phyloP scores from a whole-genome alignment of 2,113 vertebrate species.

The Syngnathus floridae region DNA sequence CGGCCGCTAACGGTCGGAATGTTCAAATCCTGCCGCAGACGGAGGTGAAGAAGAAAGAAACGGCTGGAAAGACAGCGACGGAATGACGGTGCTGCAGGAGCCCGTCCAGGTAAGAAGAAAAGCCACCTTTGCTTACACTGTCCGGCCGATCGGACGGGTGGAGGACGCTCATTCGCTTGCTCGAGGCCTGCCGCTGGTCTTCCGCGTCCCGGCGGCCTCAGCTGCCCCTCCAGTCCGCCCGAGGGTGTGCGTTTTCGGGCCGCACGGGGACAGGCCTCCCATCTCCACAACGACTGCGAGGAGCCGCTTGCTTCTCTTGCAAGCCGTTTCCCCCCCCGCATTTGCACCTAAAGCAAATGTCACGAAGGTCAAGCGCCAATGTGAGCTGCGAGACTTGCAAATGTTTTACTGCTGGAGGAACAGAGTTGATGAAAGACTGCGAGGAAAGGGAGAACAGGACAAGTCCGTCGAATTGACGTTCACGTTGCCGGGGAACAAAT shows the following conservation, averaged over 20 bases:
- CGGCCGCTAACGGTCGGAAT: slow-evolving; percentile 69
- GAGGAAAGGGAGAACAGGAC: background rate
- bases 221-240: slow-evolving; percentile 18
- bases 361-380: background rate
- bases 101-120: slow-evolving; percentile 69
- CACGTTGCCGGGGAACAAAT: background rate
- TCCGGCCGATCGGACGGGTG: slow-evolving; percentile 5
- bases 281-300: background rate
- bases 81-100: slow-evolving; percentile 78
- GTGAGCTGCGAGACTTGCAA: background rate
- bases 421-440: background rate
- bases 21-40: slow-evolving; percentile 66
- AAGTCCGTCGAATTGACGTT: background rate
- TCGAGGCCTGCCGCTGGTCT: background rate
- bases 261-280: slow-evolving; percentile 25
- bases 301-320: no score
- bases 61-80: slow-evolving; percentile 35
- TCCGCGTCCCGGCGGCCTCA: slow-evolving; percentile 41
- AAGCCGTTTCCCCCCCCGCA: background rate
- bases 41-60: slow-evolving; percentile 53
- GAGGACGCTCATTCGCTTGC: background rate
- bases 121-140: background rate
- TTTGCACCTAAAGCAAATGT: background rate
- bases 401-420: background rate
- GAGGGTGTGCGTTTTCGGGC: background rate